These are phyloP conservation scores for Euschistus heros DNA, from an alignment of 1,140 invertebrate species.

Conservation along the genomic window DNA sequence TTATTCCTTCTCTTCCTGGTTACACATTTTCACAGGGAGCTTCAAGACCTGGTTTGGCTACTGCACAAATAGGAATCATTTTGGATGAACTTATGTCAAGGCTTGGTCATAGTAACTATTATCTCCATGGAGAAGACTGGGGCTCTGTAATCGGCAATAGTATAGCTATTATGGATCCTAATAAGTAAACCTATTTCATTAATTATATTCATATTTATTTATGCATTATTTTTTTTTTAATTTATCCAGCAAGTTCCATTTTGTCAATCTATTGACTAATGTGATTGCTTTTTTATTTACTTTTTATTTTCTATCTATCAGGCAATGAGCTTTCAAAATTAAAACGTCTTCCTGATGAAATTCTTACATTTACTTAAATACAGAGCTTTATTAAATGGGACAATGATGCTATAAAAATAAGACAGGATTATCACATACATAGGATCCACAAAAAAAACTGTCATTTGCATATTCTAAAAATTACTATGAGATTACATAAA, in stretches of 20 bases:
- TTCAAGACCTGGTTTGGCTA: constrained; percentile 47
- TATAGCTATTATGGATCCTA: constrained; percentile 56
- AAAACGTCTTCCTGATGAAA: no score
- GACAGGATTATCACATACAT: no score
- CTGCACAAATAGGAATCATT: constrained; percentile 53
- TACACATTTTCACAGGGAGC: constrained; percentile 70
- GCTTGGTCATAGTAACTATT: constrained; percentile 62
- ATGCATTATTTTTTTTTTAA: not conserved
- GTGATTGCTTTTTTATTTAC: no score
- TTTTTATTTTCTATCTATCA: no score
- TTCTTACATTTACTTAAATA: no score
- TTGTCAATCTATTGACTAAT: no score
- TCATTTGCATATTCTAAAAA: no score
- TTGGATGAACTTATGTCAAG: constrained; percentile 74
- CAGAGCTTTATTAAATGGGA: no score
- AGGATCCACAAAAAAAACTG: no score
- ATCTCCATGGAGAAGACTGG: constrained; percentile 81
- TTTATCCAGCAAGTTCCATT: constrained; percentile 16
- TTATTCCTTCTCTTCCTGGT: constrained; percentile 70
- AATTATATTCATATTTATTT: not conserved
- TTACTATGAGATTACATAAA: no score
- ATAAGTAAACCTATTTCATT: constrained; percentile 37
- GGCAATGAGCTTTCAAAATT: no score
- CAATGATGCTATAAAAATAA: no score
- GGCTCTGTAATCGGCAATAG: constrained; percentile 47